phyloP scores from a whole-genome alignment of 1,140 invertebrate species.

The Drosophila truncata region DNA sequence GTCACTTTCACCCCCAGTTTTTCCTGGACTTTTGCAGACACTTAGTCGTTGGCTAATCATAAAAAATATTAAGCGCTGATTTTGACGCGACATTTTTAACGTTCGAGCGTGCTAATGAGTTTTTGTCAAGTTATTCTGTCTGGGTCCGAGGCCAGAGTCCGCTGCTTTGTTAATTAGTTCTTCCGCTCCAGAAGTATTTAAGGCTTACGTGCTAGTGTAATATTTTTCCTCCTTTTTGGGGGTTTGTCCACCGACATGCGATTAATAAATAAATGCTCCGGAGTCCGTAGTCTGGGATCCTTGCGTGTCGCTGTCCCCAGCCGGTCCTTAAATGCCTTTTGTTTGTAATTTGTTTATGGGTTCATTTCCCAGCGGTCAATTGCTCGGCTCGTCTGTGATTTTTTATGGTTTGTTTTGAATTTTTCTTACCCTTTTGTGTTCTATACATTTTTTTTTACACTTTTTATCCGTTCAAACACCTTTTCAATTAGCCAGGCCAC shows the following conservation, averaged over 20 bases:
- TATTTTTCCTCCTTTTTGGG: conserved; percentile 37
- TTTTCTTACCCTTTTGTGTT: conserved; percentile 57
- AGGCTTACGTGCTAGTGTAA: conserved; percentile 78
- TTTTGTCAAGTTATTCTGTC: conserved; percentile 62
- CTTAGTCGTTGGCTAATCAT: conserved; percentile 64
- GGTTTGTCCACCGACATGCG: conserved; percentile 65
- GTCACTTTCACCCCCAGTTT: background rate
- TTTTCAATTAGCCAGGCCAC: conserved; percentile 79
- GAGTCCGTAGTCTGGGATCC: conserved; percentile 13
- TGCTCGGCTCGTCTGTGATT: conserved; percentile 81
- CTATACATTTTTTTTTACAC: background rate
- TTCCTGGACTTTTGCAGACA: conserved; percentile 11
- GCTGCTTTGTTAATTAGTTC: conserved; percentile 75
- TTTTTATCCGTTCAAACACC: conserved; percentile 43
- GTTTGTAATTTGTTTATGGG: conserved; percentile 80
- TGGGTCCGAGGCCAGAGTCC: conserved; percentile 45
- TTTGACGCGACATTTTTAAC: conserved; percentile 84
- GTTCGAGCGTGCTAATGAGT: conserved; percentile 82
- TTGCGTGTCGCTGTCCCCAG: conserved; percentile 60
- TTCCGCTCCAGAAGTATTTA: conserved; percentile 80
- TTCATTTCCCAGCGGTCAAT: conserved; percentile 85
- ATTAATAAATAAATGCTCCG: conserved; percentile 80
- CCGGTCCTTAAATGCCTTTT: conserved; percentile 68
- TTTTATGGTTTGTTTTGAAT: conserved; percentile 45
- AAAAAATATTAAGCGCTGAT: conserved; percentile 82